Percentiles rank a stretch among this genome's conserved stretches.
These are phyloP conservation scores for Australoheros facetus DNA, from an alignment of 2,797 vertebrate species.

Conservation along the genomic window DNA sequence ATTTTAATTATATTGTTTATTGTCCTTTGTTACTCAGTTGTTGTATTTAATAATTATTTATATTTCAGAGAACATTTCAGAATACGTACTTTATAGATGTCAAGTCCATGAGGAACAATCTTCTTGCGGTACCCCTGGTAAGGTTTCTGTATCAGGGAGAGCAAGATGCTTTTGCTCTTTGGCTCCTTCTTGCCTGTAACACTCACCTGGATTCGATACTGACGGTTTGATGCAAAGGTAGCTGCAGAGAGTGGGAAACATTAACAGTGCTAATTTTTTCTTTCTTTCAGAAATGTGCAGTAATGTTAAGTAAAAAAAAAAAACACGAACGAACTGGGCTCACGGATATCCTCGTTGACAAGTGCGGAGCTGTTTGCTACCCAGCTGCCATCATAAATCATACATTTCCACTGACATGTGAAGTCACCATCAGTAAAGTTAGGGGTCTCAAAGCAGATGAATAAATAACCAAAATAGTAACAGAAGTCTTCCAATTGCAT, in stretches of 20 bases:
- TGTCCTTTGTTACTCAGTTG: too few relatives aligned
- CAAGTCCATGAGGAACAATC: not conserved
- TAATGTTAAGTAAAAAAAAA: not conserved
- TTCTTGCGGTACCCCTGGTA: constrained; percentile 1
- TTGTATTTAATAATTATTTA: not conserved
- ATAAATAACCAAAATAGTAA: constrained; percentile 4
- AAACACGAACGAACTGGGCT: not conserved
- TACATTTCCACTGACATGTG: constrained; percentile 55
- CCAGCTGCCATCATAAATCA: constrained; percentile 54
- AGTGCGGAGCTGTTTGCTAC: constrained; percentile 31
- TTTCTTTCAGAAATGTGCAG: not conserved
- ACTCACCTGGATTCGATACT: constrained; percentile 56
- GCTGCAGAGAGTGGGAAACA: constrained; percentile 23
- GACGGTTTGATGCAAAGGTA: constrained; percentile 54
- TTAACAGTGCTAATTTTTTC: not conserved
- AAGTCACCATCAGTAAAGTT: constrained; percentile 63
- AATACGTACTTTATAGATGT: constrained; percentile 39
- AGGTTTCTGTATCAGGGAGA: constrained; percentile 65
- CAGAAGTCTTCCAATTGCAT: constrained; percentile 63
- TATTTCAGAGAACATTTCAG: accelerated
- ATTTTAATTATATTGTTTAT: too few relatives aligned
- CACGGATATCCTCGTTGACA: constrained; percentile 11
- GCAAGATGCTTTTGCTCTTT: constrained; percentile 50
- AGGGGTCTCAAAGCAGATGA: constrained; percentile 62
- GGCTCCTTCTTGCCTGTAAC: constrained; percentile 1